Conservation (phyloP, 2,888 invertebrate species). For the Pemphredon lugubris region DNA sequence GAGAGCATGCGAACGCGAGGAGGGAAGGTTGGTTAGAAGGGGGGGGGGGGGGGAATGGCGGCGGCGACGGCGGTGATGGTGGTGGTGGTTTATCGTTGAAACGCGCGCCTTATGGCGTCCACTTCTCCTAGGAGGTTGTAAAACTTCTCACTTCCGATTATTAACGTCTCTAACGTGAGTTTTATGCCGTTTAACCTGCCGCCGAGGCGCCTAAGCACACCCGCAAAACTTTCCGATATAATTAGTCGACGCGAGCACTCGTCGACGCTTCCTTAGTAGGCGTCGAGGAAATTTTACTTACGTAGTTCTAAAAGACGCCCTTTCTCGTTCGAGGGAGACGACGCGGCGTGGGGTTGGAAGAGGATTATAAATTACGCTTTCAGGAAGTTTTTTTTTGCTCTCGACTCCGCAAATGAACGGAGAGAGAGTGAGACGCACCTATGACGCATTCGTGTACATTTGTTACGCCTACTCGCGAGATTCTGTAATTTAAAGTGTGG, state of each 20-base stretch:
- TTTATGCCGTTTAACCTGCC: conserved; percentile 17
- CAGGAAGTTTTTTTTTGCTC: no score
- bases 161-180: conserved; percentile 34
- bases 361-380: no score
- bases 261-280: no score
- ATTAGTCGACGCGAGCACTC: conserved; percentile 7
- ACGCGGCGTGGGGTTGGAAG: no score
- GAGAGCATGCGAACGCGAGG: neutral
- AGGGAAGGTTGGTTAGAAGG: conserved; percentile 2
- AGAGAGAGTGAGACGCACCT: no score
- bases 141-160: conserved; percentile 53
- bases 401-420: no score
- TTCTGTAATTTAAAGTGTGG: conserved; percentile 20
- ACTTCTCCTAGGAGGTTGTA: conserved; percentile 14
- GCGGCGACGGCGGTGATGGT: neutral
- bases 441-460: neutral
- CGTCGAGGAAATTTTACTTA: neutral
- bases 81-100: conserved; percentile 44
- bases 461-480: conserved; percentile 3
- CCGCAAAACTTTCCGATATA: conserved; percentile 9
- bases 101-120: conserved; percentile 48
- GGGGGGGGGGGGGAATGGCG: conserved; percentile 8
- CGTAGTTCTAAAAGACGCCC: neutral
- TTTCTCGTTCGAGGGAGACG: no score
- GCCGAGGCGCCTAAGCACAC: no score